Evolutionary conservation across 92 coral and sea anemone genomes (phyloP), one percentile per base, ranked within the genome.

Genomic region (Paramuricea clavata): DNA sequence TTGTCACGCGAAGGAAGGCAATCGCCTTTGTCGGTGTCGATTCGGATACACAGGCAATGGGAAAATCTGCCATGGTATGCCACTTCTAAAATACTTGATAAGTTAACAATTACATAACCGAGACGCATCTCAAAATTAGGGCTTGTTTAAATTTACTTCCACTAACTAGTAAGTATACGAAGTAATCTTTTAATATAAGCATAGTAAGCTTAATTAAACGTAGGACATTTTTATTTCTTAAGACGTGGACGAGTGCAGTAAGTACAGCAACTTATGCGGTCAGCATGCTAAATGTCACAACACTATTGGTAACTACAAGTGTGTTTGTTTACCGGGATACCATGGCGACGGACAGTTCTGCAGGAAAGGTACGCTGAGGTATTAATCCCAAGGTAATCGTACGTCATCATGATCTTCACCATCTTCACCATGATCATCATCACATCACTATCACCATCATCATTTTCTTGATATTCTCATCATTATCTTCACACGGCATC

Each of bases 271-370:
- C 72, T 12, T 78, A 0, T 78, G 83, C 31, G 72, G 31, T 2
- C 15, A 9, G 43, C 31, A 78, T 39, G 83, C 71, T 6, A 16
- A 60, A 34, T 78, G 83, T 59, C 49, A 25, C 8, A 78, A 78
- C 52, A 78, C 72, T n/a, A 10, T 78, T 33, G 83, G 83, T 27
- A 78, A 50, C 31, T 78, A 30, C 33, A 78, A 78, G 50, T 78
- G 83, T 39, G 83, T 78, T 60, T 78, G 83, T 35, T 6, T 33
- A 0, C n/a, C 26, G 2, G 83, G 83, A 17, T 59, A 56, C 72
- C 71, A 39, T 56, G 49, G 50, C 6, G 34, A 78, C 35, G 83
- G 83, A 34, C 34, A n/a, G 5, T 0, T 5, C 9, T 74, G 80
- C 80, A 26, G 13, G 16, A 49, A 43, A 23, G 57, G 57, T 44